Conservation (phyloP, 2,113 vertebrate genomes). For the Pseudois nayaur region DNA sequence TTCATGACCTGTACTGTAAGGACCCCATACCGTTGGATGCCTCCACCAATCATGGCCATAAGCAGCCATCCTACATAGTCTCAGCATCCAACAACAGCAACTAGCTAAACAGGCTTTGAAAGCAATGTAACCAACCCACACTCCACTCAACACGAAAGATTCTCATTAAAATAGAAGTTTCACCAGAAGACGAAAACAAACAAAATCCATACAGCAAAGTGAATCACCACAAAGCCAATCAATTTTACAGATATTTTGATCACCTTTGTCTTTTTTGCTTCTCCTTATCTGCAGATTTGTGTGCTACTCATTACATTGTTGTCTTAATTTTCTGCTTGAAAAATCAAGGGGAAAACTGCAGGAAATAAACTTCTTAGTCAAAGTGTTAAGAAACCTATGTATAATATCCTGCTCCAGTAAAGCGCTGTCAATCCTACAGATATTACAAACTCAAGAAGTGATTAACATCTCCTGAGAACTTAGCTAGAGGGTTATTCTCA, state of each 20-base stretch:
- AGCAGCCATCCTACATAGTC: not conserved
- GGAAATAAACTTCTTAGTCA: conserved; percentile 42
- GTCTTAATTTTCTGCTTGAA: conserved; percentile 39
- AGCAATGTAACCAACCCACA: not conserved
- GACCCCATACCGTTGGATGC: not conserved
- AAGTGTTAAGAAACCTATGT: not conserved
- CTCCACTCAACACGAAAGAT: not conserved
- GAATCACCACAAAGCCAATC: not conserved
- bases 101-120: not conserved
- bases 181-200: not conserved
- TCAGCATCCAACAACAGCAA: not conserved
- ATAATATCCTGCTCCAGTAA: not conserved
- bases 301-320: not conserved
- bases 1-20: not conserved
- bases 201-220: not conserved
- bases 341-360: conserved; percentile 53
- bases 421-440: not conserved
- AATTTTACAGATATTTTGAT: not conserved
- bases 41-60: not conserved
- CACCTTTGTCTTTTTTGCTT: conserved; percentile 8
- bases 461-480: conserved; percentile 41
- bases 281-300: not conserved
- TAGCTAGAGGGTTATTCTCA: not conserved
- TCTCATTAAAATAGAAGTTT: not conserved
- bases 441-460: not conserved